Conservation (phyloP, 2,888 invertebrate genomes). For the Amorpha juglandis region DNA sequence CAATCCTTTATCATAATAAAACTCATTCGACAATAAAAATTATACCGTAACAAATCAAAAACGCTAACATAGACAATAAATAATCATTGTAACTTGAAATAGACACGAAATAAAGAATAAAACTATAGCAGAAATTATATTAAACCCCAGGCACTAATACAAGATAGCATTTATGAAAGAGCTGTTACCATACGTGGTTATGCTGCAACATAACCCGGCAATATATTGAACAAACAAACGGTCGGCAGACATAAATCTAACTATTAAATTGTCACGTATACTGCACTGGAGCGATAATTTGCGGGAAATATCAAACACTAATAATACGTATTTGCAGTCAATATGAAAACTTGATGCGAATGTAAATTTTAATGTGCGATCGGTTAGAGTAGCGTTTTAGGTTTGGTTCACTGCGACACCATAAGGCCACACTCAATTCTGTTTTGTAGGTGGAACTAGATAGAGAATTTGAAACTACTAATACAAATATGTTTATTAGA, state of each 20-base stretch:
- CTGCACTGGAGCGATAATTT: constrained; percentile 13
- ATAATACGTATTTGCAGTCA: neutral
- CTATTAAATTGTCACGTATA: constrained; percentile 19
- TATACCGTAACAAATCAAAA: neutral
- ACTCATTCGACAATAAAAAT: neutral
- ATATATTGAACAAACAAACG: constrained; percentile 5
- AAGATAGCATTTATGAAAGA: no score
- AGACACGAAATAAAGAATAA: neutral
- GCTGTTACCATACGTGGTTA: neutral
- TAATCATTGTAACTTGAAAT: neutral
- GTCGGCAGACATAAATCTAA: neutral
- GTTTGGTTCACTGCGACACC: neutral
- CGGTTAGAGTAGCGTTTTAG: constrained; percentile 9
- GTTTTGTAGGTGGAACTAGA: neutral
- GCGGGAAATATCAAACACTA: constrained; percentile 23
- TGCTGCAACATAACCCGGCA: neutral
- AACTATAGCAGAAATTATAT: neutral
- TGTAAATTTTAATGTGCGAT: constrained; percentile 16
- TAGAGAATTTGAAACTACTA: neutral
- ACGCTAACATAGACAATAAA: neutral
- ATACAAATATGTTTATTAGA: neutral
- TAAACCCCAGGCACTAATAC: neutral
- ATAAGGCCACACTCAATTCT: neutral
- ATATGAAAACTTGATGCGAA: constrained; percentile 10
- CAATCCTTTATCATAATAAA: neutral